Conservation (phyloP, 2,888 invertebrate genomes). For the Rapana venosa region DNA sequence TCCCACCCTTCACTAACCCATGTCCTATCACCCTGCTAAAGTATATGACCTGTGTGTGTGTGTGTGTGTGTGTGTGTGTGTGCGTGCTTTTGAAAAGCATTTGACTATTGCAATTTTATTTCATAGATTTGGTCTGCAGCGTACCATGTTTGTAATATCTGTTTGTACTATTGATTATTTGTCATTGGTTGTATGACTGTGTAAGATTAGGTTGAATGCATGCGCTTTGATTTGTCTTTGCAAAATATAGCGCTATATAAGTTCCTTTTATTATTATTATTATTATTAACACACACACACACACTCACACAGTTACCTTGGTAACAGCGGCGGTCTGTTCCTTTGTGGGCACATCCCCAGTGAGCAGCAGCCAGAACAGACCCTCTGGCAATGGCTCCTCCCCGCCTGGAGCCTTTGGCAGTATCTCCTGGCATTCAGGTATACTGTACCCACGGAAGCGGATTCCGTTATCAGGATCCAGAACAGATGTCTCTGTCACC, state of each 20-base stretch:
- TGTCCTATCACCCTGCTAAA: no score
- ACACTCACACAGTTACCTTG: conserved; percentile 60
- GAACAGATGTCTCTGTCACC: conserved; percentile 95
- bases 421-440: conserved; percentile 91
- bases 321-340: conserved; percentile 83
- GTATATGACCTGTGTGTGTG: neutral
- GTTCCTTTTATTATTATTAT: no score
- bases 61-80: neutral
- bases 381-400: conserved; percentile 93
- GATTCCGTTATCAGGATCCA: conserved; percentile 97
- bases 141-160: no score
- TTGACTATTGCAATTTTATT: no score
- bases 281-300: neutral
- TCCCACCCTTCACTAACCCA: no score
- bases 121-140: no score
- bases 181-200: no score
- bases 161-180: no score
- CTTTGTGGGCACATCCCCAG: conserved; percentile 91
- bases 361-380: conserved; percentile 94
- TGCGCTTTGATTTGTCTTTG: no score
- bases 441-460: conserved; percentile 95
- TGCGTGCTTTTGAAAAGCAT: neutral
- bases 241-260: no score
- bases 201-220: no score
- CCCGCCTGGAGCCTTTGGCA: conserved; percentile 89